phyloP scores from a whole-genome alignment of 2,888 invertebrate genomes.

The Andrena praecox region DNA sequence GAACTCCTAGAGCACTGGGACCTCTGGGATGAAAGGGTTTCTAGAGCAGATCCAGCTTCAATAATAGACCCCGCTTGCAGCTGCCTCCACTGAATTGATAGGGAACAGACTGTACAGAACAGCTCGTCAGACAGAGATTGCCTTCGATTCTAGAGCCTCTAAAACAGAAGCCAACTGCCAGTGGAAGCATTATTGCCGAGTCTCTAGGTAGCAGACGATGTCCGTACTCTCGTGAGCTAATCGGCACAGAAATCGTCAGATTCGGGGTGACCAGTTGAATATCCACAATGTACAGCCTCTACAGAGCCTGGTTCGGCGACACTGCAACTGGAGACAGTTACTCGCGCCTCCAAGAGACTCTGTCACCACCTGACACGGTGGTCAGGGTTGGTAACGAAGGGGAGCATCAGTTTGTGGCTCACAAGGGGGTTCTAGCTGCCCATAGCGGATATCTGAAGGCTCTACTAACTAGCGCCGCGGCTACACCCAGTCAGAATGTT shows the following conservation, averaged over 20 bases:
- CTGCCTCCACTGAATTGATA: no score
- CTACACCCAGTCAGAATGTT: constrained; percentile 52
- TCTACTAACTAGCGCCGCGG: constrained; percentile 84
- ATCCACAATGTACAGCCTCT: constrained; percentile 83
- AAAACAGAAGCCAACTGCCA: no score
- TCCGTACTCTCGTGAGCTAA: not conserved
- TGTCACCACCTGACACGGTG: constrained; percentile 88
- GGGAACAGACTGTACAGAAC: no score
- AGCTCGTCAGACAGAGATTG: no score
- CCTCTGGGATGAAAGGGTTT: not conserved
- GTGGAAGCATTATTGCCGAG: not conserved
- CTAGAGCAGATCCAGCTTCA: not conserved
- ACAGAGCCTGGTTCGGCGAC: constrained; percentile 85
- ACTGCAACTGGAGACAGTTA: constrained; percentile 72
- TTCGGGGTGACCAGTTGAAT: not conserved
- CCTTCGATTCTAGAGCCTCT: no score
- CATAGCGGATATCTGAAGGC: constrained; percentile 91
- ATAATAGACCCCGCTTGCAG: no score
- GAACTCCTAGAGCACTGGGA: not conserved
- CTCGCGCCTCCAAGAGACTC: constrained; percentile 78
- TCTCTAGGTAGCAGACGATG: not conserved
- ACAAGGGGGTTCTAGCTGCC: constrained; percentile 88
- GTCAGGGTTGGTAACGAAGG: constrained; percentile 88
- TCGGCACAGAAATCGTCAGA: not conserved
- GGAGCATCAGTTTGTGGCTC: constrained; percentile 89